Conservation (phyloP, 2,888 invertebrate species). For the Galerucella nymphaeae region DNA sequence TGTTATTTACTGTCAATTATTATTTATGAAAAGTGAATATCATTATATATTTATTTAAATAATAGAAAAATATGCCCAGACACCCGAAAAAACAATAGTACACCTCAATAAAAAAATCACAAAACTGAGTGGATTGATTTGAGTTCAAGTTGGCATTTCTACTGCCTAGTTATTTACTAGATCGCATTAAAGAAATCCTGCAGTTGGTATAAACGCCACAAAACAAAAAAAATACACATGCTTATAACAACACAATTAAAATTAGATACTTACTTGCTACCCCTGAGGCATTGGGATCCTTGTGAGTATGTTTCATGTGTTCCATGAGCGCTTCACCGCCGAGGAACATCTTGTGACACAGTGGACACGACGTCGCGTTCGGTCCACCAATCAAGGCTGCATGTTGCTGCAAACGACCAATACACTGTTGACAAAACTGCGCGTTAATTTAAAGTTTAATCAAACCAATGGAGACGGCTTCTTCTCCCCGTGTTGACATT, state of each 20-base stretch:
- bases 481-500: conserved; percentile 34
- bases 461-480: conserved; percentile 56
- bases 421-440: conserved; percentile 81
- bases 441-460: conserved; percentile 58
- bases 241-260: conserved; percentile 37
- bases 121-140: too few relatives aligned
- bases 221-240: conserved; percentile 32
- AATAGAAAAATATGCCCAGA: too few relatives aligned
- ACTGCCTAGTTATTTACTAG: too few relatives aligned
- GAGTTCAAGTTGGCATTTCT: too few relatives aligned
- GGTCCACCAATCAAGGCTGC: conserved; percentile 93
- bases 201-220: conserved; percentile 26
- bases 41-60: too few relatives aligned
- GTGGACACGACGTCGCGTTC: conserved; percentile 90
- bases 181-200: conserved; percentile 1
- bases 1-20: too few relatives aligned
- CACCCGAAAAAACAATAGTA: too few relatives aligned
- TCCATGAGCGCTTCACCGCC: conserved; percentile 94
- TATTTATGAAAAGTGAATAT: too few relatives aligned
- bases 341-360: conserved; percentile 94
- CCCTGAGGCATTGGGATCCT: conserved; percentile 90
- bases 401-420: conserved; percentile 96
- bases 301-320: conserved; percentile 96
- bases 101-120: too few relatives aligned
- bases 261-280: conserved; percentile 83